Evolutionary conservation across 2,888 invertebrate species (phyloP), one percentile per base, ranked within the genome.

Genomic region (Cephonodes hylas): DNA sequence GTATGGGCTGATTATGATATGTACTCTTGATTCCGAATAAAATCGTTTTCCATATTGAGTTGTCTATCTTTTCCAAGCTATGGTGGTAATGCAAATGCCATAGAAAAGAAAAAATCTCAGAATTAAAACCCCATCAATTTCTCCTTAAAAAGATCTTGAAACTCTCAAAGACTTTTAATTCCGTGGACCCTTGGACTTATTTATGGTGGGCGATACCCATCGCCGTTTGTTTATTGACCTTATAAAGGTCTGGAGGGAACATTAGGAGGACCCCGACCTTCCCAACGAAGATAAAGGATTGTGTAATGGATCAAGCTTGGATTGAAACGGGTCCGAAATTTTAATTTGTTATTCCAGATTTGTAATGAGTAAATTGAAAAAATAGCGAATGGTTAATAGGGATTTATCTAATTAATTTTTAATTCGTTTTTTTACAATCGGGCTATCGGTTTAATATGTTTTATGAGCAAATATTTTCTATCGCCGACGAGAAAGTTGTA

Each of bases 201-300:
- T 63, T 63, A 63, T 63, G 15, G 31, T 23, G 20, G 15, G 18
- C 59, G 64, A 66, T 63, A 60, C 60, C 63, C 45, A 56, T 66
- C 58, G 42, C 23, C 60, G n/a, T 58, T 67, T 71, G 67, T 75
- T 73, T 72, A 76, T 74, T 59, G 69, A 66, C 62, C 64, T 63
- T 69, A 67, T 61, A 63, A 66, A 66, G 68, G 68, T 48, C 68
- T 64, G 66, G 68, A 53, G 63, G 58, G 57, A 59, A 60, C 63
- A 58, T 72, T 68, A 67, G 64, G 62, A 45, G 63, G 63, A 60
- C 59, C 56, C 61, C 61, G 61, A 59, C 62, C 60, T 63, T 22
- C 60, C 60, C n/a, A n/a, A n/a, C n/a, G n/a, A 42, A 60, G 58
- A 60, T 45, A 59, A 61, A 38, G 59, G 60, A 23, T 48, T 60